phyloP scores from a whole-genome alignment of 2,888 invertebrate genomes.

The Tachina lurida region DNA sequence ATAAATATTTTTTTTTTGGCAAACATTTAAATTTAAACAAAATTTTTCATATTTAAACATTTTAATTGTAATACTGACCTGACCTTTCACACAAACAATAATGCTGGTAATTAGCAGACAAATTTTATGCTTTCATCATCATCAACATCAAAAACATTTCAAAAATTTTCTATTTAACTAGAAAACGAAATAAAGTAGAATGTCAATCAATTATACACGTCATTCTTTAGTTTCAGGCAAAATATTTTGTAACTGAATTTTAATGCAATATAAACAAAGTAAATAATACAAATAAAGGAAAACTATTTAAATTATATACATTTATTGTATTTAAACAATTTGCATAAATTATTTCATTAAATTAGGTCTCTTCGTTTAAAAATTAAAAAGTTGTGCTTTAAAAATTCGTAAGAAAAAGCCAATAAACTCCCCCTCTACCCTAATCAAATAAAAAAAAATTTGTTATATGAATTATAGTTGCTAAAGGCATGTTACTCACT shows the following conservation, averaged over 20 bases:
- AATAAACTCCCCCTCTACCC: too few relatives aligned
- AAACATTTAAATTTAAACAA: neutral
- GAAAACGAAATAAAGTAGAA: constrained; percentile 26
- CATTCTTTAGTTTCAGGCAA: neutral
- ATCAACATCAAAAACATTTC: constrained; percentile 30
- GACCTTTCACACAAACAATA: constrained; percentile 17
- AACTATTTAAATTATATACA: neutral
- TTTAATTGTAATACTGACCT: constrained; percentile 32
- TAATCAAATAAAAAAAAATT: too few relatives aligned
- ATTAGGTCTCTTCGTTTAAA: too few relatives aligned
- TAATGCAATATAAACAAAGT: neutral
- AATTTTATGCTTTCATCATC: constrained; percentile 57
- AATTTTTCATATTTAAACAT: constrained; percentile 3
- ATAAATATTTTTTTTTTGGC: too few relatives aligned
- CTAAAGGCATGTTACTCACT: too few relatives aligned
- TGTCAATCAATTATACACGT: constrained; percentile 34
- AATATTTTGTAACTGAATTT: neutral
- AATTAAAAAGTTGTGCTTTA: too few relatives aligned
- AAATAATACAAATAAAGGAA: neutral
- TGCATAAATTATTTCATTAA: too few relatives aligned
- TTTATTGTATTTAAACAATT: too few relatives aligned
- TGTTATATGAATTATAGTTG: too few relatives aligned
- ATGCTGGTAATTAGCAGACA: constrained; percentile 58
- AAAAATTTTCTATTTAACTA: constrained; percentile 28
- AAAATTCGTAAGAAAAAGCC: too few relatives aligned